Base-by-base conservation (phyloP, 2,888 invertebrate genomes). In the Bugula neritina region DNA sequence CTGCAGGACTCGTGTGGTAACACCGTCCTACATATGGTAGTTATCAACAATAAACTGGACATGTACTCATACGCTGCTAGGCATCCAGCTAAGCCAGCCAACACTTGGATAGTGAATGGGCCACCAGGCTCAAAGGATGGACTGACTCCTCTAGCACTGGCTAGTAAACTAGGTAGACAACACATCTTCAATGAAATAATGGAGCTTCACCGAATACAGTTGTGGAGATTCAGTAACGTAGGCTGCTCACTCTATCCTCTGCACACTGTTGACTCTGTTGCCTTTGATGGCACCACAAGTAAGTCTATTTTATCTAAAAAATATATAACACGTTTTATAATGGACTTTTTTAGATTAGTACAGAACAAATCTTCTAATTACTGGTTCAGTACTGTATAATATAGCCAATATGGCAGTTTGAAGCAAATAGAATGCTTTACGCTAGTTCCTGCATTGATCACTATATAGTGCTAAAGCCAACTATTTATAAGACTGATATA, bases 21-120 rank as follows among this genome's bases (percentile, higher is more conserved):
- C 83, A 97, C 95, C 90, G 94, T 97, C 75, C 87, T 99, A n/a
- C 99, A 99, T 83, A 97, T 99, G 95, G 94, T 98, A 54, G 98
- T 99, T 54, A 96, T 99, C 74, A 92, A 94, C 81, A 95, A 98
- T 86, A 96, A 97, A 85, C 86, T 94, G 87, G 96, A 94, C 80
- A 98, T 98, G 97, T 98, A 97, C 82, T 94, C 95, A 35, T 98
- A 98, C 85, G 97, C 97, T 0, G 88, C 98, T 55, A 89, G 95
- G 21, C 98, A 99, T 85, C 96, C 96, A 17, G 23, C 25, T 10
- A 70, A 25, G 27, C 52, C 70, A 25, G 97, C 98, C 2, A 92
- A 92, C 80, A 93, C 94, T 80, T 93, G 94, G 17, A 91, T 96
- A 63, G 88, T 89, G 77, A 99, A 99, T 85, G 63, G 63, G 5